Evolutionary conservation across 64 coral and sea anemone species (phyloP), one percentile per base, ranked within the genome.

Genomic region (Acropora yongei): DNA sequence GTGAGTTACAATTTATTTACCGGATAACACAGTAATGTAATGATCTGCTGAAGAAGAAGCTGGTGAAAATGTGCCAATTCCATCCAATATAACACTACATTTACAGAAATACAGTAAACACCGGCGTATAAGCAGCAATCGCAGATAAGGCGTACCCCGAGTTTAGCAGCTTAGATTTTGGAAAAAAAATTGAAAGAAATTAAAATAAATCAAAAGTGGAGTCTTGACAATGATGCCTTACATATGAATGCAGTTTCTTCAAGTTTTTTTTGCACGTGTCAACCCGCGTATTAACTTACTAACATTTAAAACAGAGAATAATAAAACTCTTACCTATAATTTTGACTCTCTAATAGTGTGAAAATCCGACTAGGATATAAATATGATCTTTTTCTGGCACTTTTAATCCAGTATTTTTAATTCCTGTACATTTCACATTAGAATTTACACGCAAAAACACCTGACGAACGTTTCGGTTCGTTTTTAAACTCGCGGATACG

Each of bases 231-330:
- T 16, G 63, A 68, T 68, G 63, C 17, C 63, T n/a, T 68, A 68
- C 63, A 68, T 68, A 16, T 68, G 17, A 0, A 68, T 13, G 63
- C 17, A 68, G 63, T 68, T 8, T 68, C 63, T 68, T 68, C 63
- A 68, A 17, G 63, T 68, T 68, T 68, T 13, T n/a, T 68, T 68
- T 68, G 63, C 12, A 19, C 12, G 17, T 1, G 63, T 68, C 0
- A 68, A 68, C 63, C 63, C 17, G 63, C 17, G 63, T 68, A 68
- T 68, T 68, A 68, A 68, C 63, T 68, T 13, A 68, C 8, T n/a
- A 68, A 68, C 63, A 68, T 68, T 68, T 9, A 68, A 68, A 68
- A 68, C 63, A 68, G 12, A 68, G 63, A 68, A 68, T 68, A 68
- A 9, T 68, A 68, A 13, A 68, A 68, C 63, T 68, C 8, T 19